Evolutionary conservation across 2,888 invertebrate genomes (phyloP).

Genomic region (Cryptus viduatorius): DNA sequence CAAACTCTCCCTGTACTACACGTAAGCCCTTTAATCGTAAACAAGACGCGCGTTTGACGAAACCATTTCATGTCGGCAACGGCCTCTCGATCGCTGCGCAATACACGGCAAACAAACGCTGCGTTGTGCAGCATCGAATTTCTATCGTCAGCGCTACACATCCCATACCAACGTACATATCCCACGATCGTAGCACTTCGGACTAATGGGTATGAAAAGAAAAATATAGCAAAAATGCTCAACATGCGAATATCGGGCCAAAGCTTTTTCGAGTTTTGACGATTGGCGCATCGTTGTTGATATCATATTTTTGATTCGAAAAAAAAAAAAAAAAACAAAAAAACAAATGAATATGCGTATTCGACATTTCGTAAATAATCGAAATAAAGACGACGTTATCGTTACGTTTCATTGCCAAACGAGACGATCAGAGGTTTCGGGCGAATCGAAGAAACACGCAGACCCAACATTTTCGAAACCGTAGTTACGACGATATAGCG

Average conservation of each 20-base stretch:
- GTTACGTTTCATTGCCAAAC: not conserved
- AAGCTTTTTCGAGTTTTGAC: slow-evolving; percentile 6
- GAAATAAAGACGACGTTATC: not conserved
- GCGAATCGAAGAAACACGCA: not conserved
- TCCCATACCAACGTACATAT: not conserved
- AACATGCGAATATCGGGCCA: not conserved
- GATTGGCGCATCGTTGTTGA: not conserved
- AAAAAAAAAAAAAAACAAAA: not conserved
- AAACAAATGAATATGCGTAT: not conserved
- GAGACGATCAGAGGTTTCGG: not conserved
- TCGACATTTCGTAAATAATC: not conserved
- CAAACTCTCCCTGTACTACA: slow-evolving; percentile 71
- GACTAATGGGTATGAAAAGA: slow-evolving; percentile 22
- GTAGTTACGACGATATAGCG: slow-evolving; percentile 25
- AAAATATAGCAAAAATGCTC: not conserved
- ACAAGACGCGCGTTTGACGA: not conserved
- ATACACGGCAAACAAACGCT: not conserved
- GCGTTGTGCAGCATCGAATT: not conserved
- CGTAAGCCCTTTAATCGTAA: slow-evolving; percentile 70
- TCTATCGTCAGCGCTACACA: not conserved
- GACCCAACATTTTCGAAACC: not conserved
- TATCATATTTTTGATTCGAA: not conserved
- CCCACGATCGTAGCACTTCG: not conserved
- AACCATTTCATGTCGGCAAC: not conserved
- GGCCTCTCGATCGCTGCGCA: not conserved